Conservation (phyloP, 2,113 vertebrate genomes). For the Saiga tatarica region DNA sequence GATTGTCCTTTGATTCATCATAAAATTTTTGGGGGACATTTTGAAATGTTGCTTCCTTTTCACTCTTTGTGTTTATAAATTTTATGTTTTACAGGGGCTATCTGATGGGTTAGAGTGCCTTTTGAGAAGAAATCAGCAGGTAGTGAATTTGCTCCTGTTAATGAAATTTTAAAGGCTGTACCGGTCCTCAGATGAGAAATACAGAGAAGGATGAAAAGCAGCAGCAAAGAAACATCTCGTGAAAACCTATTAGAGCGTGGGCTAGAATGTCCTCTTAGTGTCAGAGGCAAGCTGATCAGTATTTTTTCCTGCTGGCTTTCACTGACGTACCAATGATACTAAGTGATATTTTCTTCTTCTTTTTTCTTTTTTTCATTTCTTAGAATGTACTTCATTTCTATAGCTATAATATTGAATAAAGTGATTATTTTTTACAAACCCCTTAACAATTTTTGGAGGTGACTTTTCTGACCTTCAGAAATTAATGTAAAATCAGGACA, state of each 20-base stretch:
- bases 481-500: background rate
- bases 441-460: constrained; percentile 28
- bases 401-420: constrained; percentile 57
- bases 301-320: constrained; percentile 30
- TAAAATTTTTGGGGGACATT: background rate
- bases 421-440: constrained; percentile 63
- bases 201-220: background rate
- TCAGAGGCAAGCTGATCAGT: constrained; percentile 20
- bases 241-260: background rate
- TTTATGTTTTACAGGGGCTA: constrained; percentile 88
- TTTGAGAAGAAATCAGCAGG: constrained; percentile 24
- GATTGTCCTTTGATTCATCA: background rate
- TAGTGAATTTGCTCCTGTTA: constrained; percentile 69
- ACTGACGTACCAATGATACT: background rate
- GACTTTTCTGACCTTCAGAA: constrained; percentile 34
- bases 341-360: constrained; percentile 25
- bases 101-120: constrained; percentile 91
- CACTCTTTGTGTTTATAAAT: constrained; percentile 5
- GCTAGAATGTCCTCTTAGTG: background rate
- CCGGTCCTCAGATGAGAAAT: background rate
- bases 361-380: constrained; percentile 50
- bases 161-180: constrained; percentile 55
- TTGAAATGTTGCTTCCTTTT: background rate
- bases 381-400: constrained; percentile 38
- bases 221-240: constrained; percentile 1